Base-by-base conservation (phyloP, 2,797 vertebrate species). In the Pseudochaenichthys georgianus region DNA sequence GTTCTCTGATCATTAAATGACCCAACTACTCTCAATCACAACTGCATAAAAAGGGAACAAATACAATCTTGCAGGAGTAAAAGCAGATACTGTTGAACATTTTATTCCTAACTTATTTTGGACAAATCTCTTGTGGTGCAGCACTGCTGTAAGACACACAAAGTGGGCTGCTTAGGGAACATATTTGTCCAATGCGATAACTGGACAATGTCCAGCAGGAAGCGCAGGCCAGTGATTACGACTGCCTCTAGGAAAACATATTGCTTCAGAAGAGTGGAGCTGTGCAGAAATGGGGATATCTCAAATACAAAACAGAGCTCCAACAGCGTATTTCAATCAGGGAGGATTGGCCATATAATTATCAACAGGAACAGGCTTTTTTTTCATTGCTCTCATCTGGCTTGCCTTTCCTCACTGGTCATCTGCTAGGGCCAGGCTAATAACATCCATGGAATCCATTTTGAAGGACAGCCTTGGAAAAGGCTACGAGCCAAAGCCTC, bases 381-480 rank as follows among this genome's bases (percentile, higher is more conserved):
- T 80, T 86, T 89, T 84, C 64, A 81, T 64, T 71, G 55, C 73
- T n/a, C 53, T 80, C 75, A 42, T 23, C 28, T 58, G 75, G 53
- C 53, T 64, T 54, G 38, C 11, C 73, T 70, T 79, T 64, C 67
- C 41, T 82, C 66, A 10, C 78, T 76, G 80, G 65, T 88, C 75
- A 66, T 88, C 74, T 83, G 71, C 65, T 75, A 13, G 60, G 69
- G 71, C 65, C 73, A 13, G 60, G 69, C 65, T 85, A 85, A 87
- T 85, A 79, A 88, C 87, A 88, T 68, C 78, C 77, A 82, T 74
- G 64, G 84, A 86, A 87, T 69, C 52, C 67, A 41, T 78, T 87
- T 67, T 84, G 83, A 90, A 87, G 70, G 80, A 79, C 73, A 74
- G 71, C 46, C 74, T 69, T 78, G 50, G 75, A 64, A 85, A 72